Percentiles rank a stretch among this genome's conserved stretches.
Conservation (phyloP, 2,888 invertebrate species). For the Tineola bisselliella region DNA sequence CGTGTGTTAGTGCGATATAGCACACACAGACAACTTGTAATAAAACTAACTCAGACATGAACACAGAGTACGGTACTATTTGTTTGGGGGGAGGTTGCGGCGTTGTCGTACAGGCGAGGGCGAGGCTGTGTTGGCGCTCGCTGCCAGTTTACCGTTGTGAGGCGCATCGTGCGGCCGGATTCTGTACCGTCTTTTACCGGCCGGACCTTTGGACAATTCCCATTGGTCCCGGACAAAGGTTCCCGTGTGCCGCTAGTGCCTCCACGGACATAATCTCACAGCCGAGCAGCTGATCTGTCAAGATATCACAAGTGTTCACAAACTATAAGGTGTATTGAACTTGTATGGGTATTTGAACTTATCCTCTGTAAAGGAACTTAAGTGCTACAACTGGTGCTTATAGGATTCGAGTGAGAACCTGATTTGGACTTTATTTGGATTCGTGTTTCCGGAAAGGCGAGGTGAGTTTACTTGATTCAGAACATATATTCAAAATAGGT, state of each 20-base stretch:
- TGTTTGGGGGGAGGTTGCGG: slow-evolving; percentile 59
- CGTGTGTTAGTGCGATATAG: slow-evolving; percentile 29
- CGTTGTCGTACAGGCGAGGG: slow-evolving; percentile 35
- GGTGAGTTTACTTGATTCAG: neutral
- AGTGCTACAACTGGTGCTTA: slow-evolving; percentile 61
- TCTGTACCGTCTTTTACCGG: slow-evolving; percentile 20
- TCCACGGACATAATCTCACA: neutral
- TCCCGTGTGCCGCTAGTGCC: slow-evolving; percentile 17
- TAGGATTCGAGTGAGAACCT: slow-evolving; percentile 59
- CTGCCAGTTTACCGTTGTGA: slow-evolving; percentile 67
- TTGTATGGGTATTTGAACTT: slow-evolving; percentile 7
- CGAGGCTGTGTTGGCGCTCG: slow-evolving; percentile 59
- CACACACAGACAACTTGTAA: slow-evolving; percentile 25
- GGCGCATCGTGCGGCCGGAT: slow-evolving; percentile 66
- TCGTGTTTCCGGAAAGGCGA: slow-evolving; percentile 20
- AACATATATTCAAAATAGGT: too few species aligned
- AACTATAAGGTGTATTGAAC: slow-evolving; percentile 5
- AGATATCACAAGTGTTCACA: neutral
- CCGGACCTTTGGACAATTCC: slow-evolving; percentile 30
- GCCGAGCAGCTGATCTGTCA: neutral
- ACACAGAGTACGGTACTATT: slow-evolving; percentile 65
- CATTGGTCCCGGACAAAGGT: slow-evolving; percentile 46
- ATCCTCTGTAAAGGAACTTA: slow-evolving; percentile 17
- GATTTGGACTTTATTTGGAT: slow-evolving; percentile 24
- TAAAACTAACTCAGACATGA: slow-evolving; percentile 63